Base-by-base conservation (phyloP, 1,140 invertebrate species). In the Cyclina sinensis region DNA sequence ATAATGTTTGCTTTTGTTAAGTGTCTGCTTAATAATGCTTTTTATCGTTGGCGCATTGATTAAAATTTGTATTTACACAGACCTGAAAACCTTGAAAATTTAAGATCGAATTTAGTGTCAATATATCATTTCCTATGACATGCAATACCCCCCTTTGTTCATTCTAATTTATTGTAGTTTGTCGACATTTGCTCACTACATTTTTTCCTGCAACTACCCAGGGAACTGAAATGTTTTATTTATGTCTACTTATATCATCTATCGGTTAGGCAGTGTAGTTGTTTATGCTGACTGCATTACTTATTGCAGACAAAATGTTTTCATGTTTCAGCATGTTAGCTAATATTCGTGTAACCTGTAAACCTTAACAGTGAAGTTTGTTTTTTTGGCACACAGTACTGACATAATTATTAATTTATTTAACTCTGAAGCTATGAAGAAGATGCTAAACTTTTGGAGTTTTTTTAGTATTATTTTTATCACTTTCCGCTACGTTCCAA, bases 191-290 rank as follows among this genome's bases (percentile, higher is more conserved):
- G n/a, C 24, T 4, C 57, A 24, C 57, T 24, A 62, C n/a, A 62
- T 21, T 62, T 62, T 62, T 27, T n/a, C n/a, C 57, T 62, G n/a
- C n/a, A 27, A 62, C 57, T 62, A 27, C 24, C 57, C 57, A 62
- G 57, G 57, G 57, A 27, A 7, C n/a, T 62, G 7, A 62, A 62
- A 62, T 21, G 57, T 62, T 62, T 16, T 57, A 21, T 57, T 16
- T 5, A 18, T 57, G 51, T 43, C 43, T 43, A 14, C 43, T 43
- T n/a, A n/a, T n/a, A n/a, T 43, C 43, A 43, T 43, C 43, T 14
- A 43, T 4, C 43, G 14, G 43, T 43, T 43, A 43, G 43, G 43
- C 43, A 4, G 43, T 14, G 43, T 43, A 43, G 43, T 43, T 43
- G 43, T 43, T 7, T 7, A 7, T 43, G 43, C 43, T 7, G 14